Evolutionary conservation across 1,140 invertebrate species (phyloP), one percentile per base, ranked within the genome.

Genomic region (Drosophila saltans): DNA sequence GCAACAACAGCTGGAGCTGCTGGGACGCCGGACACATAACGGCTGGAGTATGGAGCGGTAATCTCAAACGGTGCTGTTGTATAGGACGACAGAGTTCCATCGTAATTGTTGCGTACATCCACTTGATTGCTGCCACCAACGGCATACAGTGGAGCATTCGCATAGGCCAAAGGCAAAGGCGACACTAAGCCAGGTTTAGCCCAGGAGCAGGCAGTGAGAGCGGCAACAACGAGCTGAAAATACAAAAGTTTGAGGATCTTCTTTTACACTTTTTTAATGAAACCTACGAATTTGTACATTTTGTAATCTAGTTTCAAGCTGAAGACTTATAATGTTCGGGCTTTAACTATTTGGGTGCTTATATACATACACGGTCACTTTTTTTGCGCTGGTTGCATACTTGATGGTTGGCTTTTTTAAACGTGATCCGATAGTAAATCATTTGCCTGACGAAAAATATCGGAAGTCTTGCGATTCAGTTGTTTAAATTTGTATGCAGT

Each of bases 1-100:
- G 80, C 81, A 33, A 81, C 75, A 9, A 78, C 58, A 21, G 78
- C 78, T 71, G 63, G 65, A 11, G 80, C 78, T 58, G 84, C 80
- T 30, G 84, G 84, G n/a, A 89, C 71, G 2, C 84, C 84, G 26
- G 85, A 89, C 58, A 82, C 83, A 67, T 94, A 94, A 21, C 93
- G 93, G 81, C 93, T 94, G 28, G 93, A 93, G 71, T 92, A 92
- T 69, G 94, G 93, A n/a, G 63, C 73, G 21, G 80, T 60, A 63
- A 91, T 91, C 56, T 81, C 80, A 24, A 92, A 91, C 8, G 89
- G 90, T 7, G 86, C 89, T 0, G 91, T 91, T 36, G 92, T 91
- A 82, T 91, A 91, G 9, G 90, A 91, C 16, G 90, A 92, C 6
- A 82, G 75, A 11, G 78, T 88, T 64, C 91, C 88, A 57, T 91